Evolutionary conservation across 2,113 vertebrate species (phyloP), one percentile per base, ranked within the genome.

Genomic region (Apteryx owenii): DNA sequence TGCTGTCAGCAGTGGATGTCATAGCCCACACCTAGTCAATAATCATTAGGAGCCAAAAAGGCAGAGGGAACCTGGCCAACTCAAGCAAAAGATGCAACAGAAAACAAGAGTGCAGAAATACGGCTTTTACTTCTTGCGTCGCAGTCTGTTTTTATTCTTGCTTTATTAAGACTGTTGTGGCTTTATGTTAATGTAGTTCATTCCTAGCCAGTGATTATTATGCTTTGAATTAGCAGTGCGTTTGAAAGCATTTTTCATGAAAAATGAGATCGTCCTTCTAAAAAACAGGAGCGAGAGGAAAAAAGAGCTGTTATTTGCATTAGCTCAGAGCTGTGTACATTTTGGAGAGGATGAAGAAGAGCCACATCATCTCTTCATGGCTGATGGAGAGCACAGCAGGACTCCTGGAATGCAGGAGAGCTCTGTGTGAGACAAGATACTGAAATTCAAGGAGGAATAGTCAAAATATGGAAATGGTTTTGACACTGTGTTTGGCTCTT

Each of bases 21-120:
- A 0, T 72, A 92, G 95, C 96, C 88, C 85, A 90, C 82, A 89
- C 65, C 87, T 76, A 85, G 95, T 95, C 85, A 84, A 81, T 94
- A 96, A 90, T 70, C 75, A 93, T 93, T 85, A 88, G 80, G 81
- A 96, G 89, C 90, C 89, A 91, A 96, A 94, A 95, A 94, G 75
- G 68, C 95, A 92, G 87, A 72, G 93, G n/a, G 81, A 95, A 86
- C 38, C 15, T 1, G 4, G 91, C 95, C 93, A 93, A 62, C 73
- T 91, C 7, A 3, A 94, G 94, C 69, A 42, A 89, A 91, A 90
- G 85, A 91, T 81, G 77, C 68, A 68, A 81, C 93, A 94, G 86
- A 73, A 90, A 89, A 84, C 66, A 44, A 54, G 70, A 60, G 38
- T 9, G 0, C 56, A 75, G 76, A 80, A 91, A 50, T 76, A 51